Evolutionary conservation across 2,113 vertebrate species (phyloP).

Genomic region (Alaudala cheleensis): DNA sequence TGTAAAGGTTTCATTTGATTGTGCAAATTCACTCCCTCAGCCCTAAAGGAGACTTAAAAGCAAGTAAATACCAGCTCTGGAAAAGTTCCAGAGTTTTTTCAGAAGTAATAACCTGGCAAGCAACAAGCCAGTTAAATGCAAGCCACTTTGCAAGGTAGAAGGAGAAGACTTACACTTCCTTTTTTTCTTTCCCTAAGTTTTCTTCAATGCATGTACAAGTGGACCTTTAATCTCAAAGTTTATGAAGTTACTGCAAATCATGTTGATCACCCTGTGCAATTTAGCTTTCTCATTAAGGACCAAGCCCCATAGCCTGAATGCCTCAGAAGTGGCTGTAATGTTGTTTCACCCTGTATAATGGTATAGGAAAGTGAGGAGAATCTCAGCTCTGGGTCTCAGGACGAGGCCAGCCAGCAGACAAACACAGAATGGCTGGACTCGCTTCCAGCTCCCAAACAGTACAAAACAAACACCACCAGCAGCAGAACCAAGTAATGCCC

Average conservation of each 20-base stretch:
- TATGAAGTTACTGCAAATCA: not conserved
- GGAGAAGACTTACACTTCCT: not conserved
- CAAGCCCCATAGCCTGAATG: not conserved
- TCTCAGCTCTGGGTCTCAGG: not conserved
- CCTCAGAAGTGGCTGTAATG: not conserved
- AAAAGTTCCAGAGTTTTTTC: not conserved
- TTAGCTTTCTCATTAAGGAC: not conserved
- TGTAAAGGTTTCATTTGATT: constrained; percentile 13
- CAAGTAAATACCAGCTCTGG: not conserved
- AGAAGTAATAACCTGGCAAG: not conserved
- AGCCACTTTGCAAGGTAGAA: not conserved
- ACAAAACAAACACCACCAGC: not conserved
- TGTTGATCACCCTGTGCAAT: not conserved
- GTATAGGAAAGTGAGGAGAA: not conserved
- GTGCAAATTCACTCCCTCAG: constrained; percentile 38
- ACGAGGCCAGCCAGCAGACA: not conserved
- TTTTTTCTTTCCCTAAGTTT: not conserved
- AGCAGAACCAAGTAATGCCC: not conserved
- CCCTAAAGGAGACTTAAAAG: not conserved
- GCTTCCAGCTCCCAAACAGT: not conserved
- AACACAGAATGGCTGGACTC: not conserved
- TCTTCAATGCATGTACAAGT: not conserved
- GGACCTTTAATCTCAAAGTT: not conserved
- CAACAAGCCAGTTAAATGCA: not conserved
- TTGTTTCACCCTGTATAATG: not conserved